A percentile compares a stretch with the other conserved stretches of the same genome.
phyloP scores from a whole-genome alignment of 2,888 invertebrate genomes.

The Epirrhoe alternata region DNA sequence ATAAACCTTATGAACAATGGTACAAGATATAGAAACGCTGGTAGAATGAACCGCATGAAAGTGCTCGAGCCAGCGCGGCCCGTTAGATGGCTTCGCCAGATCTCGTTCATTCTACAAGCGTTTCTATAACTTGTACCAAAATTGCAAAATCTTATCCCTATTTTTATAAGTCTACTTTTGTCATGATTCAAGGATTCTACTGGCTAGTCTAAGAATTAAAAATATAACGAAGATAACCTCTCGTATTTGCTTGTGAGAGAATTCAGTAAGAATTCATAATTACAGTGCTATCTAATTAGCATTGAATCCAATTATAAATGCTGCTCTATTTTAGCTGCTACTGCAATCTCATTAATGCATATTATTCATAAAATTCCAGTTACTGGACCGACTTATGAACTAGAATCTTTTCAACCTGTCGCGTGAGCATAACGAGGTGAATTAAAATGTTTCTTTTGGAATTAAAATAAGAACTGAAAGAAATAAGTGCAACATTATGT shows the following conservation, averaged over 20 bases:
- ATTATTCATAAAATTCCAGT: neutral
- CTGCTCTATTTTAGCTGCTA: neutral
- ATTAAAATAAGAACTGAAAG: neutral
- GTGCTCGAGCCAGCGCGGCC: no score
- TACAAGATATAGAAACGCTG: no score
- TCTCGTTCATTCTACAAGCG: no score
- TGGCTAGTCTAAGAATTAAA: neutral
- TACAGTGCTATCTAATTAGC: neutral
- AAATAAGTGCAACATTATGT: no score
- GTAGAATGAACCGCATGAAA: no score
- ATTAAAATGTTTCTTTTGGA: neutral
- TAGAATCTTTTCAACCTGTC: neutral
- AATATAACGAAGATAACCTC: neutral
- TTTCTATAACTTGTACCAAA: no score
- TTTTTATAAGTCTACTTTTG: no score
- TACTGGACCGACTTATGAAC: neutral
- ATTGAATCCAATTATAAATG: constrained; percentile 2
- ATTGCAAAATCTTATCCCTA: no score
- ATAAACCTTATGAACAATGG: no score
- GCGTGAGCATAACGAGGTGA: neutral
- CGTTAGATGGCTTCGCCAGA: no score
- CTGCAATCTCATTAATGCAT: neutral
- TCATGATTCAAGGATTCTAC: no score
- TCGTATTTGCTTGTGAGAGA: neutral
- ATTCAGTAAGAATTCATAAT: neutral